These are phyloP conservation scores for Cettia cetti DNA, from an alignment of 2,113 vertebrate genomes.

Conservation along the genomic window DNA sequence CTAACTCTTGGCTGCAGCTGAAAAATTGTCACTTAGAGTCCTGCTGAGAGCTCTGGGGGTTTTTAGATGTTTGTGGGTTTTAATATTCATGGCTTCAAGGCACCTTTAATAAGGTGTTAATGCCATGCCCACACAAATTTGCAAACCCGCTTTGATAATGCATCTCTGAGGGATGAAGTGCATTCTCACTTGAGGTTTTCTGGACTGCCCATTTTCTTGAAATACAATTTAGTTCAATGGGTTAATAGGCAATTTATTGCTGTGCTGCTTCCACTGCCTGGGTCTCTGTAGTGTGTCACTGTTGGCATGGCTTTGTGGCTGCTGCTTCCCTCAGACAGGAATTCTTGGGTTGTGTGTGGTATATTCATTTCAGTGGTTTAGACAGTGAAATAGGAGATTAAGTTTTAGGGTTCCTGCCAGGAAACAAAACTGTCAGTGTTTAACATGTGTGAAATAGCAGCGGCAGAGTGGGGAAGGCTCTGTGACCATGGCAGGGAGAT, in stretches of 20 bases:
- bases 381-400: background rate
- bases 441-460: background rate
- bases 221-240: background rate
- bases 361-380: background rate
- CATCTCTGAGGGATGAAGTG: background rate
- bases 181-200: background rate
- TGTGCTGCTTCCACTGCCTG: background rate
- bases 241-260: conserved; percentile 26
- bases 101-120: conserved; percentile 9
- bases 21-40: background rate
- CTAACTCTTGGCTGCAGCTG: background rate
- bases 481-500: rapidly evolving
- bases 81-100: background rate
- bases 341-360: background rate
- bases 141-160: background rate
- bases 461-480: background rate
- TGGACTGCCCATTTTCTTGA: background rate
- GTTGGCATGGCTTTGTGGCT: background rate
- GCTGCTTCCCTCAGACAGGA: background rate
- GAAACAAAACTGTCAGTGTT: background rate
- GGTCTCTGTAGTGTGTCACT: background rate
- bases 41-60: background rate
- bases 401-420: background rate
- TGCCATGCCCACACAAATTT: background rate
- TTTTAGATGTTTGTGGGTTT: background rate